Evolutionary conservation across 2,113 vertebrate species (phyloP).

Genomic region (Suncus etruscus): DNA sequence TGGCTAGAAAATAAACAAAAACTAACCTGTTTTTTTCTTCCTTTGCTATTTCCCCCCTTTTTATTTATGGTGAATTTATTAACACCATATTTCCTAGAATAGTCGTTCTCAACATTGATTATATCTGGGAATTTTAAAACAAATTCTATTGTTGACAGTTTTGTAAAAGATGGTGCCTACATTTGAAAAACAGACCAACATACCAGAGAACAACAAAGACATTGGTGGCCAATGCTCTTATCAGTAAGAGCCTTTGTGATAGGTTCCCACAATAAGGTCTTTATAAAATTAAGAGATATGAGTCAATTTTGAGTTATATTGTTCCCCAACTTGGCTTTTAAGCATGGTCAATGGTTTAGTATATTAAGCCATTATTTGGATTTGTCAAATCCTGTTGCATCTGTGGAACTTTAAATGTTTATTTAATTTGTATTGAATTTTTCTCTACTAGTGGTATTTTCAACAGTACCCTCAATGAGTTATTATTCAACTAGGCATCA

Average conservation of each 20-base stretch:
- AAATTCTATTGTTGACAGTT: too few species aligned
- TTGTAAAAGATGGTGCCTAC: too few species aligned
- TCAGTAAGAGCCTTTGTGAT: not conserved
- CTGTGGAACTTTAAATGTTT: not conserved
- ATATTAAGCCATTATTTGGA: not conserved
- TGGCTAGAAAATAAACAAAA: conserved; percentile 1
- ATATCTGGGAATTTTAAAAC: not conserved
- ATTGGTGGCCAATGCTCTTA: not conserved
- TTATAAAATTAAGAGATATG: not conserved
- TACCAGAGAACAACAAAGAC: too few species aligned
- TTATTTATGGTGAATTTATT: not conserved
- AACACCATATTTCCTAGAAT: conserved; percentile 13
- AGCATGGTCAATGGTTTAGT: not conserved
- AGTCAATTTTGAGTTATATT: not conserved
- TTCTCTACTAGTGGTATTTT: not conserved
- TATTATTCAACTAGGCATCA: not conserved
- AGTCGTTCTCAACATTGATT: not conserved
- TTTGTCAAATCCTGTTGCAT: not conserved
- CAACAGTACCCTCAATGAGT: not conserved
- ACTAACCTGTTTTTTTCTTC: not conserved
- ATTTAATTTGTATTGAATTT: not conserved
- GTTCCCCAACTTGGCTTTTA: not conserved
- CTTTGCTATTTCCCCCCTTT: not conserved
- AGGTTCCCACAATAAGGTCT: not conserved
- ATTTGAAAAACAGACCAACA: too few species aligned